Evolutionary conservation across 1,140 invertebrate species (phyloP), one percentile per base, ranked within the genome.

Genomic region (Drepana arcuata): DNA sequence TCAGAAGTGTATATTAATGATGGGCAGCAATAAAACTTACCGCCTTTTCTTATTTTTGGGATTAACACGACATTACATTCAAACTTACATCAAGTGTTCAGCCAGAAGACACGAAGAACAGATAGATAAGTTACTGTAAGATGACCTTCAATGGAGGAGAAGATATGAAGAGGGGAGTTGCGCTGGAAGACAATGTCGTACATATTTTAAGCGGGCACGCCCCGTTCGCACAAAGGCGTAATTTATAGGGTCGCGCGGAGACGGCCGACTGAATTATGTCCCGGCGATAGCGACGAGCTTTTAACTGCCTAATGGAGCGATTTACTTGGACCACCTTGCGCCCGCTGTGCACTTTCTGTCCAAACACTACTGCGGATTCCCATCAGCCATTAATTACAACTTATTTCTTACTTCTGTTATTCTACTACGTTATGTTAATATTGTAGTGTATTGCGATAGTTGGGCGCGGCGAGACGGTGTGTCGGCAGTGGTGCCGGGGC

Each of bases 301-400:
- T 81, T 81, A 81, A 78, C 73, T 78, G 73, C 65, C 68, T 75
- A 81, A 78, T 81, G 75, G 73, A 72, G 69, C 75, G 75, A 78
- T 78, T 78, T 74, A 78, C 73, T 72, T 57, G 54, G 46, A 66
- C 69, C 69, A 77, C 72, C 72, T 75, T 73, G 59, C 38, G 48
- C 50, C 57, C 45, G 50, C 44, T 63, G 33, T 32, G 40, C 52
- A 52, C 50, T 60, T 56, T 56, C 55, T 47, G 42, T 34, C 34
- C 28, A 33, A 54, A 41, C 52, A 52, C 43, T 10, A n/a, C n/a
- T n/a, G n/a, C n/a, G n/a, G n/a, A n/a, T n/a, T n/a, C n/a, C n/a
- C n/a, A n/a, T n/a, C n/a, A n/a, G n/a, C n/a, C n/a, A n/a, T n/a
- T n/a, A n/a, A n/a, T n/a, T n/a, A n/a, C n/a, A n/a, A n/a, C n/a